Evolutionary conservation across 1,140 invertebrate species (phyloP), one percentile per base, ranked within the genome.

Genomic region (Drosophila busckii): DNA sequence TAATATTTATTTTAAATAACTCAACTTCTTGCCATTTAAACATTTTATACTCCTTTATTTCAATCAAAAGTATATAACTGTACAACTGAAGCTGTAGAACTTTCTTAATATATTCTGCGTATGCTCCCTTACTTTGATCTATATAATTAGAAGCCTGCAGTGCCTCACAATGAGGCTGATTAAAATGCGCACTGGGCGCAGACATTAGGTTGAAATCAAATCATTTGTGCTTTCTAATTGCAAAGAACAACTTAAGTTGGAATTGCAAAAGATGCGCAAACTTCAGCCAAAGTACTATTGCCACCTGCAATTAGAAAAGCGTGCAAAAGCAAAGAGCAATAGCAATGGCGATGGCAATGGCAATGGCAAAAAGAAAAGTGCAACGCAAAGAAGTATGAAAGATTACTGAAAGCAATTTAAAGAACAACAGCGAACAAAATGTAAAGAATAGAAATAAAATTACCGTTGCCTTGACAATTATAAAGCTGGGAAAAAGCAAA

Each of bases 371-470:
- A 25, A 15, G 23, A 29, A 29, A 49, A 42, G 15, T 10, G 12
- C 9, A 2, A 40, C 37, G 55, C 64, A 61, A 12, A 15, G 54
- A 69, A 69, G 25, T 64, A 75, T 75, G 59, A 67, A 48, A 61
- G 63, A 70, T 76, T 70, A 68, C 70, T 61, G 70, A 75, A 75
- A 75, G 70, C 61, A 75, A 75, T 75, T 75, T 76, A 34, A 76
- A 75, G 70, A 75, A 75, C 53, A 56, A 48, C 32, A 29, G 37
- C 28, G 10, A 53, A 62, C 53, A 48, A 56, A 66, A 73, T 71
- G 68, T 53, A 65, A 75, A 53, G 53, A 52, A 29, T 54, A 49
- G 26, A 19, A 38, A 41, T 15, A 16, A 5, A 9, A 20, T 62
- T 25, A 3, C 37, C 23, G 35, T 52, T 52, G 25, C 35, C 38